A percentile compares a stretch with the other conserved stretches of the same genome.
These are phyloP conservation scores for Heterodera carotae DNA, from an alignment of 1,140 invertebrate genomes.

Conservation along the genomic window DNA sequence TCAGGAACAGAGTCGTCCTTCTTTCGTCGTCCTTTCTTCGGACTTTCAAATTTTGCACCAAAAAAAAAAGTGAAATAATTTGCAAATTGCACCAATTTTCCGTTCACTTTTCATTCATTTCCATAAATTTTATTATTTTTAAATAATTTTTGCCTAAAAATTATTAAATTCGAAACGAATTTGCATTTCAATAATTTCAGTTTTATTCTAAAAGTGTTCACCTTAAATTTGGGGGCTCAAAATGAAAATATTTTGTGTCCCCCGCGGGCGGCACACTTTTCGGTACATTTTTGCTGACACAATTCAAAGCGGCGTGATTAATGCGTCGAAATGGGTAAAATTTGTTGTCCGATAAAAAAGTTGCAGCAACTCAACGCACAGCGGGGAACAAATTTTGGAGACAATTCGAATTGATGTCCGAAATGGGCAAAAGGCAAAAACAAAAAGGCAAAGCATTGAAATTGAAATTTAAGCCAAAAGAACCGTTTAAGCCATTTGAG, in stretches of 20 bases:
- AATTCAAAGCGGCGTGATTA: not conserved
- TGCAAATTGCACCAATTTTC: not conserved
- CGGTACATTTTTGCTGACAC: not conserved
- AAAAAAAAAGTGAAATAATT: not conserved
- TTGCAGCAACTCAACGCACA: not conserved
- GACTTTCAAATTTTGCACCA: not conserved
- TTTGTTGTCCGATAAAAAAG: slow-evolving; percentile 1
- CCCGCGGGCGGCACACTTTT: not conserved
- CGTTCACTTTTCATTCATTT: not conserved
- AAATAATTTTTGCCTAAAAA: too few species aligned
- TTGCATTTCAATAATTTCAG: too few species aligned
- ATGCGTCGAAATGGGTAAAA: not conserved
- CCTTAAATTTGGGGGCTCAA: too few species aligned
- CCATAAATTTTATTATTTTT: too few species aligned
- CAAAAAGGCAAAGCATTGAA: not conserved
- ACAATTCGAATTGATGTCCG: too few species aligned
- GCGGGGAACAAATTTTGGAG: not conserved
- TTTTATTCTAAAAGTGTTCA: too few species aligned
- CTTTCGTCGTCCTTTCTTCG: not conserved
- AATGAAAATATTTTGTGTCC: not conserved
- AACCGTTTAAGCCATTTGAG: too few species aligned
- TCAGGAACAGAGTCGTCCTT: too few species aligned
- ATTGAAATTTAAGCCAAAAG: too few species aligned
- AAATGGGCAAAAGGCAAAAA: not conserved
- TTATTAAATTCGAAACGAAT: too few species aligned